Evolutionary conservation across 2,113 vertebrate genomes (phyloP).

Genomic region (Sialia sialis): DNA sequence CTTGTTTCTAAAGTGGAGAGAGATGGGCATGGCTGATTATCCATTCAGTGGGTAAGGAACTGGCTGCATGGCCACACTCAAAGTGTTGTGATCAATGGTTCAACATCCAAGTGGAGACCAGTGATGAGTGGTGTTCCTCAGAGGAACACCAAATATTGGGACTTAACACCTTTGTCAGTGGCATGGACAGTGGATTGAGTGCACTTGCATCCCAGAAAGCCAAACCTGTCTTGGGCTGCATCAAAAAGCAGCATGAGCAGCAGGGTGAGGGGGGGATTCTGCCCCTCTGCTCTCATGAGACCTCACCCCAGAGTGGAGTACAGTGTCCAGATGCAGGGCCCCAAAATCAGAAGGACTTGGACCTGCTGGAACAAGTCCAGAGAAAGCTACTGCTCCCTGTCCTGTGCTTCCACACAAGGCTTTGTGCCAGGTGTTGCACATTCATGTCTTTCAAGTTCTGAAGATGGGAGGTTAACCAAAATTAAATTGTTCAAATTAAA

Average conservation of each 20-base stretch:
- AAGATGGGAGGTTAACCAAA: not conserved
- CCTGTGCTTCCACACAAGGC: not conserved
- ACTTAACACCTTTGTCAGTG: not conserved
- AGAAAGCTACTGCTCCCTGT: not conserved
- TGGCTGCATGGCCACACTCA: not conserved
- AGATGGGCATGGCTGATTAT: not conserved
- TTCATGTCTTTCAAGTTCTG: slow-evolving; percentile 3
- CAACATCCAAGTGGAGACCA: not conserved
- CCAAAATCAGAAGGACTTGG: not conserved
- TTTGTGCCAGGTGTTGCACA: not conserved
- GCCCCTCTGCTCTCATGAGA: not conserved
- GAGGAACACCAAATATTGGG: not conserved
- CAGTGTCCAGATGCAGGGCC: no score
- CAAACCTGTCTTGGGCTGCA: not conserved
- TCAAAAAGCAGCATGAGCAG: not conserved
- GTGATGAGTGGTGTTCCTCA: not conserved
- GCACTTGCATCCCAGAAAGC: not conserved
- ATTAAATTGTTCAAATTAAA: slow-evolving; percentile 34
- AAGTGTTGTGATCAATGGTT: not conserved
- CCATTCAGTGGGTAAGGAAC: not conserved
- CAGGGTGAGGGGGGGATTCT: not conserved
- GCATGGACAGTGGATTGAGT: not conserved
- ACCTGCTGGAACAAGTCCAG: not conserved
- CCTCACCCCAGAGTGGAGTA: not conserved
- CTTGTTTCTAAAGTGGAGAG: not conserved